Evolutionary conservation across 1,140 invertebrate genomes (phyloP), one percentile per base, ranked within the genome.

Genomic region (Mylabris phalerata): DNA sequence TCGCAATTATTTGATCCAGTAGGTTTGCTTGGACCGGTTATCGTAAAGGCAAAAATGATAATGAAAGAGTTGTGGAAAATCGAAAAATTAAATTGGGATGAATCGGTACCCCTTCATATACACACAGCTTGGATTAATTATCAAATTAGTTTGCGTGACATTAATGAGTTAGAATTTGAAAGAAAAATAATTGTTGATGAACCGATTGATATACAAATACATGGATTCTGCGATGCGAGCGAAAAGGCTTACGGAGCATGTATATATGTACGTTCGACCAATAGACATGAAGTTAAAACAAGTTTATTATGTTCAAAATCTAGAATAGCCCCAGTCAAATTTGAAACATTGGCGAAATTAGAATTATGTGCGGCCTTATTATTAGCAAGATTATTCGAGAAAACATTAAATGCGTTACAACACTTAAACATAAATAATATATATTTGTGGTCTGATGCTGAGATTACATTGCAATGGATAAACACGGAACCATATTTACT

Each of bases 171-270:
- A 32, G 27, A 32, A n/a, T n/a, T n/a, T n/a, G n/a, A n/a, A n/a
- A n/a, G n/a, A n/a, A n/a, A 32, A 32, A 32, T 32, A 7, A 32
- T 32, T 7, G 27, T 32, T 32, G 27, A 32, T 7, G 7, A 32
- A 4, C 4, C 27, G 7, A 32, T 32, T 32, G 7, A 32, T 57
- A 48, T 58, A 39, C 27, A 69, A 59, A 10, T 74, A 0, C 68
- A 74, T 56, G 71, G 71, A 7, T 79, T 77, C 62, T 62, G 55
- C 9, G 75, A 78, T 63, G 71, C 73, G 0, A 72, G 67, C 4
- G 62, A 68, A 50, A 50, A 45, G 0, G 75, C 69, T 9, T 77
- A 75, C 60, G 75, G 70, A 40, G 72, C 71, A 13, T 13, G 13
- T 13, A 13, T 13, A 13, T 13, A 13, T 13, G 50, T 6, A 58